Evolutionary conservation across 2,113 vertebrate genomes (phyloP), one percentile per base, ranked within the genome.

Genomic region (Myodes glareolus): DNA sequence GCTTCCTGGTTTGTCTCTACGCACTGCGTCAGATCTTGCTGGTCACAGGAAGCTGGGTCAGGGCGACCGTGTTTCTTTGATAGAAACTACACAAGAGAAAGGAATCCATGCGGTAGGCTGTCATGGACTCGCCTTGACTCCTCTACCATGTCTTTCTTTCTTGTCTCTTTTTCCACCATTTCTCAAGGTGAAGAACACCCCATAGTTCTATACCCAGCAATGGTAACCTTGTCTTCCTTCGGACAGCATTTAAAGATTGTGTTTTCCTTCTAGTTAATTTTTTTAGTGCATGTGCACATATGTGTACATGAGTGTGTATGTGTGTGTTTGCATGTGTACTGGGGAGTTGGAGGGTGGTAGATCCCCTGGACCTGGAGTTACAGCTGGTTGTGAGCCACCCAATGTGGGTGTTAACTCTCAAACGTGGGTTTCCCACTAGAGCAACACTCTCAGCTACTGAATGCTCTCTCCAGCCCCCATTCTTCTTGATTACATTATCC

Each of bases 131-230:
- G 9, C 42, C 39, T 45, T 65, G 61, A 65, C 21, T 3, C 16
- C 61, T 45, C 13, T 67, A 12, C 42, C 29, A 1, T 86, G 31
- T 86, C 14, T 67, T 45, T 29, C 55, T 82, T 27, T 7, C 19
- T 23, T 39, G 10, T 58, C 27, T 58, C 13, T 58, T 58, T 36
- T 84, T 61, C 55, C 61, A 42, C 23, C n/a, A 47, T 86, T 95
- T 92, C 19, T 84, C 78, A 75, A 92, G 65, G 27, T 7, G 42
- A 52, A 75, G 33, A 8, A 86, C 17, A 76, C 17, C 42, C 19
- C 16, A 8, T 65, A 88, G 87, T 93, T 93, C 68, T 93, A 70
- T 84, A 88, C 50, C 39, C 90, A 72, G 50, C 50, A 70, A 94
- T 70, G 10, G 21, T 76, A 89, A 86, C 29, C 45, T 84, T 50